Base-by-base conservation (phyloP, 2,113 vertebrate species). In the Poeciliopsis retropinna region DNA sequence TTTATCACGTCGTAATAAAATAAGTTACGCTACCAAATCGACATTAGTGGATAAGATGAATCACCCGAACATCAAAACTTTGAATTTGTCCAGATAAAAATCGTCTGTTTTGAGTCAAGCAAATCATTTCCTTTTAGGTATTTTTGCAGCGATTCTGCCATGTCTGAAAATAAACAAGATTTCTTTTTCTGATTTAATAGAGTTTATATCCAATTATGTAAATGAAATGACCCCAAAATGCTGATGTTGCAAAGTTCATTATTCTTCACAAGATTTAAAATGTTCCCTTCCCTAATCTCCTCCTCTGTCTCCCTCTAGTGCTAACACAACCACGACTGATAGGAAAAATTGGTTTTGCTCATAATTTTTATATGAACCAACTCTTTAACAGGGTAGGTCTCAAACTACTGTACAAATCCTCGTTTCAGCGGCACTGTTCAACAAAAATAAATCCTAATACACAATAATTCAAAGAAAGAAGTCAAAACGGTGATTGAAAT, bases 271-370 rank as follows among this genome's bases (percentile, higher is more conserved):
- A 17, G 29, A 27, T 61, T 74, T 47, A 54, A 65, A 64, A 34
- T 12, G 17, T 67, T 27, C 17, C 28, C 37, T 17, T 13, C 70
- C 51, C 39, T 87, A 71, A 71, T 75, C 31, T 80, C 87, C 83
- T 89, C 88, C 89, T 91, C 80, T 94, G 92, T 89, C 91, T 92
- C 93, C 93, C 93, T 91, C 92, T 93, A 93, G 93, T 92, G 93
- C 78, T 85, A 73, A 70, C 25, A 22, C 32, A 17, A 37, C 65
- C 14, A 25, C 74, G 60, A 81, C 31, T 70, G 57, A 44, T 12
- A 14, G 10, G 60, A 75, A 17, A 39, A 5, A 28, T 72, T n/a
- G 41, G 61, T 28, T 41, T 62, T 10, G 47, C 17, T 62, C 37
- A 51, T 37, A 39, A 37, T 39, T 65, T n/a, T 12, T 64, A 37